phyloP scores from a whole-genome alignment of 2,797 vertebrate genomes.

The Babyrousa celebensis region DNA sequence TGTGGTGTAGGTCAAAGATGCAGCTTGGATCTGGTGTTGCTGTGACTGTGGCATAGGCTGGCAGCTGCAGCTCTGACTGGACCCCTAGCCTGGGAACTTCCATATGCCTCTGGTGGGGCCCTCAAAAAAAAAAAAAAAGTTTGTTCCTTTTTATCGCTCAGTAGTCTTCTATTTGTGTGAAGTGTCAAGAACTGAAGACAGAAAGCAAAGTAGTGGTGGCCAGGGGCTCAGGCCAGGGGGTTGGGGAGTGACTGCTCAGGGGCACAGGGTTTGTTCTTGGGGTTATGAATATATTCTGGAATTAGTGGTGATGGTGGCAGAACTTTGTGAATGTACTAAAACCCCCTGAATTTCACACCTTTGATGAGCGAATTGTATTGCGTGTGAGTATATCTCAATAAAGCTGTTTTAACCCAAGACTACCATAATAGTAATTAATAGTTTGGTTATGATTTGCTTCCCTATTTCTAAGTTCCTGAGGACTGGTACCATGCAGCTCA shows the following conservation, averaged over 20 bases:
- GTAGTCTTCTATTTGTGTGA: not conserved
- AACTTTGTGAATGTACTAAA: not conserved
- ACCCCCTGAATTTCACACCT: not conserved
- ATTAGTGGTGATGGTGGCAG: not conserved
- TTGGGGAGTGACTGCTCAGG: not conserved
- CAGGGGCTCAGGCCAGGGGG: too few relatives aligned
- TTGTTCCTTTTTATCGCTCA: not conserved
- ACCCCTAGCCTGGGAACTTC: too few relatives aligned
- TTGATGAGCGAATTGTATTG: not conserved
- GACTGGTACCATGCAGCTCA: not conserved
- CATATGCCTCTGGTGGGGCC: too few relatives aligned
- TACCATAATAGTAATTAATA: not conserved
- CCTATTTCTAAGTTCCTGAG: not conserved
- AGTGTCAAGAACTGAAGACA: not conserved
- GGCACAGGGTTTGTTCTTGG: not conserved
- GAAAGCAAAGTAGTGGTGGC: not conserved
- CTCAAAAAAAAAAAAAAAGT: not conserved
- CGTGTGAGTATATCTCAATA: not conserved
- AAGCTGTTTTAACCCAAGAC: constrained; percentile 12
- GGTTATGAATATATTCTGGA: not conserved
- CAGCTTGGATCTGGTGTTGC: too few relatives aligned
- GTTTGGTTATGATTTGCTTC: not conserved
- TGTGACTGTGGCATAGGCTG: too few relatives aligned
- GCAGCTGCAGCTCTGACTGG: too few relatives aligned
- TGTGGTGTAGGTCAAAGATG: too few relatives aligned